These are phyloP conservation scores for Scaptomyza graminum DNA, from an alignment of 1,140 invertebrate genomes.

Conservation along the genomic window DNA sequence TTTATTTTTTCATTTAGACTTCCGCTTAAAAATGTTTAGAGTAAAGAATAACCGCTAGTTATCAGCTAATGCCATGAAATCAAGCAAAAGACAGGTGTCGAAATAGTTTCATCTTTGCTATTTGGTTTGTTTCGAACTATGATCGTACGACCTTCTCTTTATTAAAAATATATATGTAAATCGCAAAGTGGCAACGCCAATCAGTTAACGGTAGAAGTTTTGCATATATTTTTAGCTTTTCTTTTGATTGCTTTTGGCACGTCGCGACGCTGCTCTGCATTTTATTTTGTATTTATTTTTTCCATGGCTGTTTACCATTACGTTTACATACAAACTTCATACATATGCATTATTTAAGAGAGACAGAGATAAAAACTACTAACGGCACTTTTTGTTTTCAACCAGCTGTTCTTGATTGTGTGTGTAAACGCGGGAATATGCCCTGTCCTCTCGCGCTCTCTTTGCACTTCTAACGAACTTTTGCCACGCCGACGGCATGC, in stretches of 20 bases:
- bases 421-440: background rate
- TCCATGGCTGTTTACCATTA: slow-evolving; percentile 16
- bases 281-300: slow-evolving; percentile 41
- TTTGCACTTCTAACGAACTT: background rate
- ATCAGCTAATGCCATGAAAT: slow-evolving; percentile 5
- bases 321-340: background rate
- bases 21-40: slow-evolving; percentile 13
- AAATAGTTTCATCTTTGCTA: background rate
- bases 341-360: slow-evolving; percentile 4
- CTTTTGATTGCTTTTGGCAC: slow-evolving; percentile 39
- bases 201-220: slow-evolving; percentile 21
- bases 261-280: slow-evolving; percentile 29
- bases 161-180: too few species aligned
- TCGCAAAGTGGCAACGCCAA: slow-evolving; percentile 1
- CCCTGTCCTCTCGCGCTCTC: slow-evolving; percentile 8
- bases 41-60: slow-evolving; percentile 10
- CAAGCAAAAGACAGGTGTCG: background rate
- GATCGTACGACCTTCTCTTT: too few species aligned
- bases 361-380: background rate
- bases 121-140: too few species aligned
- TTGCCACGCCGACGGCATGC: slow-evolving; percentile 16
- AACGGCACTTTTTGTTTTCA: slow-evolving; percentile 33
- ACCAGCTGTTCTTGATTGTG: slow-evolving; percentile 35
- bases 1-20: slow-evolving; percentile 18
- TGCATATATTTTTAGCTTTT: slow-evolving; percentile 6